Evolutionary conservation across 92 coral and sea anemone species (phyloP).

Genomic region (Plumapathes pennacea): DNA sequence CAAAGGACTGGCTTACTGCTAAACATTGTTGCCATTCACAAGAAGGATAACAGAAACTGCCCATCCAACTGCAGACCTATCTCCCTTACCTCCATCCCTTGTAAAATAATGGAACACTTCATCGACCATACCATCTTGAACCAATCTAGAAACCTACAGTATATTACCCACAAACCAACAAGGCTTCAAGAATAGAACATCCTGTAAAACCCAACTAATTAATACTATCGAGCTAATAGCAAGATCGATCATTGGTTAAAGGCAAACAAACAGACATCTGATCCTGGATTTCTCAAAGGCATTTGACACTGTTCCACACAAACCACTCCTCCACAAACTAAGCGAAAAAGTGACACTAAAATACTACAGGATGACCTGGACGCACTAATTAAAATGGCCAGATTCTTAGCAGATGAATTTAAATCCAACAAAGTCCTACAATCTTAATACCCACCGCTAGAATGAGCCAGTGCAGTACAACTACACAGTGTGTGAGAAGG

Average conservation of each 20-base stretch:
- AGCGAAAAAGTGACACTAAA: too few relatives aligned
- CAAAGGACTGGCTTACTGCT: constrained; percentile 35
- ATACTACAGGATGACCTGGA: too few relatives aligned
- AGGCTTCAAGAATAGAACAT: constrained; percentile 2
- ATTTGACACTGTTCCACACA: too few relatives aligned
- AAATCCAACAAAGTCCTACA: constrained; percentile 9
- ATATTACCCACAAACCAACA: too few relatives aligned
- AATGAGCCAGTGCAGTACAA: constrained; percentile 1
- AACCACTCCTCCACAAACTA: too few relatives aligned
- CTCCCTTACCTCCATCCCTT: constrained; percentile 43
- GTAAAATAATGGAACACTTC: constrained; percentile 48
- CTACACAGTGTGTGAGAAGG: constrained; percentile 7
- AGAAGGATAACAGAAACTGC: constrained; percentile 29
- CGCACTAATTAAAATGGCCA: too few relatives aligned
- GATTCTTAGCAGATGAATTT: constrained; percentile 5
- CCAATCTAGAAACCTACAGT: too few relatives aligned
- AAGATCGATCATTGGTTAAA: constrained; percentile 8
- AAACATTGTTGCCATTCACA: constrained; percentile 20
- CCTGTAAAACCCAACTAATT: constrained; percentile 4
- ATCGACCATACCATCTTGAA: too few relatives aligned
- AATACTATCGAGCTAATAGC: constrained; percentile 8
- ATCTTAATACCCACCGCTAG: neutral
- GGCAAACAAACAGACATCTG: constrained; percentile 11
- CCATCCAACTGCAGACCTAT: constrained; percentile 31
- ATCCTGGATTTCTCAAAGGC: too few relatives aligned